Percentiles rank a stretch among this genome's conserved stretches.
Conservation (phyloP, 64 coral and sea anemone species). For the Cladopsammia gracilis region DNA sequence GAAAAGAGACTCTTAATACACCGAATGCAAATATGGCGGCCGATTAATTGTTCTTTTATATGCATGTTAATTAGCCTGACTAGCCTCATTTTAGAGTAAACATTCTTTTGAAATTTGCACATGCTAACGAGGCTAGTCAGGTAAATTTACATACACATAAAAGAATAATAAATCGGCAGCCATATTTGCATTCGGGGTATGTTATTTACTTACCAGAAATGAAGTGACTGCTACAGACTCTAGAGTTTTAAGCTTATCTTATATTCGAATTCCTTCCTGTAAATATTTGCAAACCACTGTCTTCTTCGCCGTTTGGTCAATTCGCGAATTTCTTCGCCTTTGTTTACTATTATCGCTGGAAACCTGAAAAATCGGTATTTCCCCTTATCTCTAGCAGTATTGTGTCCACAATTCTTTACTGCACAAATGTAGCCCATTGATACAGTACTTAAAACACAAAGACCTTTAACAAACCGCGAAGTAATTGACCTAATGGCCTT, state of each 20-base stretch:
- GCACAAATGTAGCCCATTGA: conserved; percentile 24
- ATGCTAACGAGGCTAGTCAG: too few relatives aligned
- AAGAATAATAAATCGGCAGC: too few relatives aligned
- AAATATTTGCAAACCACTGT: conserved; percentile 36
- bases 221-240: conserved; percentile 53
- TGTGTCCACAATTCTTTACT: conserved; percentile 15
- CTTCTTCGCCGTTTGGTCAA: background rate
- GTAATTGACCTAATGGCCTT: background rate
- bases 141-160: too few relatives aligned
- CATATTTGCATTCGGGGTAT: too few relatives aligned
- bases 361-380: conserved; percentile 6
- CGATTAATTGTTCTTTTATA: too few relatives aligned
- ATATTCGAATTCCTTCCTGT: conserved; percentile 46
- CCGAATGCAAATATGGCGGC: too few relatives aligned
- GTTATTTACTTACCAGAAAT: conserved; percentile 39
- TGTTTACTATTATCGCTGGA: conserved; percentile 6
- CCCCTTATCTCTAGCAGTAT: conserved; percentile 5
- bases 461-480: background rate
- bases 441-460: background rate
- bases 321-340: background rate
- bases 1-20: background rate
- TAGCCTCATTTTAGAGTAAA: too few relatives aligned
- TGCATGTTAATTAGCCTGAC: too few relatives aligned
- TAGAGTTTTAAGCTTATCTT: conserved; percentile 47
- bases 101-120: too few relatives aligned